Evolutionary conservation across 2,888 invertebrate species (phyloP).

Genomic region (Sycophila texana): DNA sequence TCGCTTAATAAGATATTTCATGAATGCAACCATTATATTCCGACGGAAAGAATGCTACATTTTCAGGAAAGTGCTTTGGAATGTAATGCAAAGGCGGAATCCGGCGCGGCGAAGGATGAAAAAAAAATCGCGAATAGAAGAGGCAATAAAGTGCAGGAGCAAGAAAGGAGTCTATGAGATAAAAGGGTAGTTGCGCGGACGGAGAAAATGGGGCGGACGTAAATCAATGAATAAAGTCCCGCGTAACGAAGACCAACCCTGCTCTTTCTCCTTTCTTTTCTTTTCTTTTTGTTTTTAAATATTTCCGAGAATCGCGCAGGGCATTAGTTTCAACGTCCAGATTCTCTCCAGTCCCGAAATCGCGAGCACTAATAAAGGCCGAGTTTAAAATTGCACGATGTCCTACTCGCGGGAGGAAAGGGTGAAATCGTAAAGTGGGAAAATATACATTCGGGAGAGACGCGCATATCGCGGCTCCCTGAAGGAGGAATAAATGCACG

Average conservation of each 20-base stretch:
- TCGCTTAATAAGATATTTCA: background rate
- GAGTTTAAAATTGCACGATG: too few species aligned
- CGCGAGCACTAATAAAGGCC: too few species aligned
- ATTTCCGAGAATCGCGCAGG: background rate
- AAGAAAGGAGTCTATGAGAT: slow-evolving; percentile 33
- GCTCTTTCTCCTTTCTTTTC: too few species aligned
- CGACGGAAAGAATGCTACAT: background rate
- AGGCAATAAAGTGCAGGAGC: slow-evolving; percentile 15
- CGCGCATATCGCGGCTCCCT: too few species aligned
- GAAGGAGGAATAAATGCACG: too few species aligned
- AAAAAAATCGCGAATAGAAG: slow-evolving; percentile 7
- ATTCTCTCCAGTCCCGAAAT: background rate
- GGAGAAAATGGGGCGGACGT: slow-evolving; percentile 28
- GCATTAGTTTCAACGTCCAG: background rate
- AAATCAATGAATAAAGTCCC: slow-evolving; percentile 29
- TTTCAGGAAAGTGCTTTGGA: background rate
- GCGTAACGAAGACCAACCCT: background rate
- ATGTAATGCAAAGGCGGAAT: background rate
- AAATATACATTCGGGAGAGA: too few species aligned
- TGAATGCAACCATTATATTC: background rate
- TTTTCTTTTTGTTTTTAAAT: slow-evolving; percentile 5
- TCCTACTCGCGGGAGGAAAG: too few species aligned
- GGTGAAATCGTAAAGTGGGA: too few species aligned
- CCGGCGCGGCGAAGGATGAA: background rate
- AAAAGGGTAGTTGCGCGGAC: slow-evolving; percentile 7